Percentiles rank a stretch among this genome's conserved stretches.
phyloP scores from a whole-genome alignment of 2,888 invertebrate genomes.

The Tineola bisselliella region DNA sequence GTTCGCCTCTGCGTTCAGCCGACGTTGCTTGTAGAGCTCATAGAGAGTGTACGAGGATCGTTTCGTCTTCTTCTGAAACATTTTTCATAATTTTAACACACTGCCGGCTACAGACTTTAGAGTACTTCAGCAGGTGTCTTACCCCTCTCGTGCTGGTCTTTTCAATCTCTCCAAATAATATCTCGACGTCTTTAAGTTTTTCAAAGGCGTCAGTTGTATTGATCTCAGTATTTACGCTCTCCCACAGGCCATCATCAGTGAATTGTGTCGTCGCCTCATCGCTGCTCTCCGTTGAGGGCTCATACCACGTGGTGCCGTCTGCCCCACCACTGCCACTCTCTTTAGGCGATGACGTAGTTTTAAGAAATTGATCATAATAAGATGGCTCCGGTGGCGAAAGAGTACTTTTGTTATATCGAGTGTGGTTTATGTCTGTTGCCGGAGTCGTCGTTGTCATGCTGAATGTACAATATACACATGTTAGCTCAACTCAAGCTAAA shows the following conservation, averaged over 20 bases:
- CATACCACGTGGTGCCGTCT: constrained; percentile 47
- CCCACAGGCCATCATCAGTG: constrained; percentile 54
- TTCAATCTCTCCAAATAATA: constrained; percentile 41
- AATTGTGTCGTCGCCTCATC: constrained; percentile 29
- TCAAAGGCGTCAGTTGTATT: constrained; percentile 37
- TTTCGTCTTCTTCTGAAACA: constrained; percentile 47
- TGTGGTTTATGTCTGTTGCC: constrained; percentile 21
- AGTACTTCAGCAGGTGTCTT: no score
- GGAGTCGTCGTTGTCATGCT: constrained; percentile 30
- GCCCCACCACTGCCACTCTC: constrained; percentile 29
- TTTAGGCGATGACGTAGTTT: constrained; percentile 40
- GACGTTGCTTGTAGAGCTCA: constrained; percentile 40
- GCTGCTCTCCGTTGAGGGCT: constrained; percentile 40
- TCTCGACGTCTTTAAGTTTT: constrained; percentile 57
- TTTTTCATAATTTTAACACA: not conserved
- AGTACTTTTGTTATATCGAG: constrained; percentile 28
- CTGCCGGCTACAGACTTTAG: no score
- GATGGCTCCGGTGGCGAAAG: constrained; percentile 41
- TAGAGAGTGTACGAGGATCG: constrained; percentile 43
- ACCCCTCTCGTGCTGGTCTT: no score
- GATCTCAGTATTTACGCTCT: constrained; percentile 37
- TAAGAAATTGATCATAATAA: constrained; percentile 59
- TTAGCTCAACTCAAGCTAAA: no score
- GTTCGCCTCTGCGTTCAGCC: constrained; percentile 31
- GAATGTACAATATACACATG: constrained; percentile 20